Conservation (phyloP, 2,113 vertebrate species). For the Scolopax mira region DNA sequence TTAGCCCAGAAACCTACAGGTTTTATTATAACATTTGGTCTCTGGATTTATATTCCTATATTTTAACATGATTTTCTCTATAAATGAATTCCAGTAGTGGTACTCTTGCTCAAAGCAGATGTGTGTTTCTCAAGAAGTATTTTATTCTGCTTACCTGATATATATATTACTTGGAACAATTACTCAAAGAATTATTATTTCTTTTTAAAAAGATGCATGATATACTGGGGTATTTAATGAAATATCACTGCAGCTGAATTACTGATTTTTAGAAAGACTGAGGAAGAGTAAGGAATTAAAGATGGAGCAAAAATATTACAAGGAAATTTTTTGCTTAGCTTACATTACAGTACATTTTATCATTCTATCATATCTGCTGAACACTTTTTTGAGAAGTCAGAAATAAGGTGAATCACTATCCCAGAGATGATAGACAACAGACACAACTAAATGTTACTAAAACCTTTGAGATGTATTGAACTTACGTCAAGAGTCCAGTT, state of each 20-base stretch:
- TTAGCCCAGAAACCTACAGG: neutral
- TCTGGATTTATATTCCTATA: neutral
- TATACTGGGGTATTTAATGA: neutral
- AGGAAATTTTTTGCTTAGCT: neutral
- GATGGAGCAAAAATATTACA: neutral
- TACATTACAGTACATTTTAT: neutral
- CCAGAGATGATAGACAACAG: neutral
- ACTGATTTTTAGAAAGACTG: neutral
- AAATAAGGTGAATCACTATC: neutral
- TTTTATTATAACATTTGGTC: neutral
- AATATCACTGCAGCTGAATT: neutral
- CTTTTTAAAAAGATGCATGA: neutral
- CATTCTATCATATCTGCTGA: neutral
- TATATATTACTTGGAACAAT: neutral
- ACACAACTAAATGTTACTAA: neutral
- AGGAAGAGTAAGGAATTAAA: neutral
- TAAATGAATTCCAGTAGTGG: neutral
- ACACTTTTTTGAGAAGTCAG: neutral
- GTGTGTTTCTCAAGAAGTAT: neutral
- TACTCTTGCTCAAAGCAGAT: neutral
- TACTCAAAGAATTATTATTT: neutral
- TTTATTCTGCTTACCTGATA: neutral
- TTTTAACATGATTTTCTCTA: neutral
- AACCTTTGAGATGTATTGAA: neutral
- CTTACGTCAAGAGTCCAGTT: slow-evolving; percentile 96